Evolutionary conservation across 2,797 vertebrate genomes (phyloP), one percentile per base, ranked within the genome.

Genomic region (Catamblyrhynchus diadema): DNA sequence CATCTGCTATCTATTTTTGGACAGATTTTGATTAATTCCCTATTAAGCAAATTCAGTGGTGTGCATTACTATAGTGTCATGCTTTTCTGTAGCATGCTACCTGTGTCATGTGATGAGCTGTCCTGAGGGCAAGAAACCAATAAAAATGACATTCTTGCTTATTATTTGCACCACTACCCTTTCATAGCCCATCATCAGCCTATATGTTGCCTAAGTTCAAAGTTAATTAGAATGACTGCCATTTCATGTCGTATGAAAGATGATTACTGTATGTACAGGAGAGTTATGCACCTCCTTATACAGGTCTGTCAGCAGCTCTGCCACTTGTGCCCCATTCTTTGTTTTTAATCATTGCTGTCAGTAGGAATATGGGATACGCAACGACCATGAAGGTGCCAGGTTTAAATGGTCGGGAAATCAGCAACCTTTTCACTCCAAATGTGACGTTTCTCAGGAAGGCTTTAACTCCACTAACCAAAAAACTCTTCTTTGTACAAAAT

Each of bases 151-250:
- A 86, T 86, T 64, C 75, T 88, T 88, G 82, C 88, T 97, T 96
- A 93, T 96, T 96, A 94, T 74, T 90, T 73, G 66, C 82, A 44
- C 92, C 15, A 37, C 88, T 93, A 48, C 88, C 60, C 86, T 93
- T 95, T 92, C 77, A 15, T 61, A 91, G 92, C 80, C 85, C 83
- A 12, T 95, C 45, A 14, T 67, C 73, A 73, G 86, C 86, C 71
- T 72, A 10, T 64, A 81, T 60, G 81, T 78, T 88, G 56, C 94
- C 85, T 70, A 90, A 96, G 94, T 93, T 90, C 74, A 47, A 96
- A 97, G 91, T 93, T 97, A 97, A 98, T 97, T 98, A 97, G 96
- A 96, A 71, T 48, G 86, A 82, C 94, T 97, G 91, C 93, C 93
- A 88, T 91, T 94, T 86, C 30, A 14, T 91, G 88, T 96, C 85